Base-by-base conservation (phyloP, 2,888 invertebrate genomes). In the Aphrophora alni region DNA sequence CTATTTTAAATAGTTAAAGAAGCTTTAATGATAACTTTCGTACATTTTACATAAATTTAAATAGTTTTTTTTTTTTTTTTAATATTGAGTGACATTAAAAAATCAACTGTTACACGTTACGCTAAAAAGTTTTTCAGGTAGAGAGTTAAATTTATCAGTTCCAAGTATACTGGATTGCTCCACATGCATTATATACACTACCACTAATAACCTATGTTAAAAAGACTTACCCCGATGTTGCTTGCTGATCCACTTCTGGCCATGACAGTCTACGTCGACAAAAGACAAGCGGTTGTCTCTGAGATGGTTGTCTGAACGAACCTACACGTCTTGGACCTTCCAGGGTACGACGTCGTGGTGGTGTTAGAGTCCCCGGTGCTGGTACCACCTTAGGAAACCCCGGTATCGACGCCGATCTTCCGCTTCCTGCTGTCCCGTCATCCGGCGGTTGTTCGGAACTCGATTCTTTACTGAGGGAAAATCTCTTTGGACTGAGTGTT, bases 221-320 rank as follows among this genome's bases (percentile, higher is more conserved):
- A n/a, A n/a, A n/a, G n/a, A 89, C 92, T 93, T 89, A 95, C 95
- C 95, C 95, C 8, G 95, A 95, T 84, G 94, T 93, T 73, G 95
- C 94, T 83, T 94, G 93, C 86, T 93, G 94, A 88, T 95, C 95
- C 81, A 95, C 93, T 88, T 95, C 95, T 10, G 95, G 95, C 95
- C 95, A 95, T 44, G 95, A 95, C 44, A 93, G 90, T 73, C 95
- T 90, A 76, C 95, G 90, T 84, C 93, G 93, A 88, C 95, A 95
- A 87, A 95, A 95, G 38, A 93, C 93, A 38, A 93, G 91, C 12
- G 93, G 93, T 80, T 91, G 91, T 12, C 92, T 90, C 21, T 89
- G 88, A 21, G 87, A 86, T 70, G 88, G 88, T 82, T 89, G 89
- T 68, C 90, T 86, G 86, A 91, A 91, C 24, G 90, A 90, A 14